Percentiles rank a stretch among this genome's conserved stretches.
Evolutionary conservation across 2,113 vertebrate species (phyloP).

Genomic region (Marmota monax): DNA sequence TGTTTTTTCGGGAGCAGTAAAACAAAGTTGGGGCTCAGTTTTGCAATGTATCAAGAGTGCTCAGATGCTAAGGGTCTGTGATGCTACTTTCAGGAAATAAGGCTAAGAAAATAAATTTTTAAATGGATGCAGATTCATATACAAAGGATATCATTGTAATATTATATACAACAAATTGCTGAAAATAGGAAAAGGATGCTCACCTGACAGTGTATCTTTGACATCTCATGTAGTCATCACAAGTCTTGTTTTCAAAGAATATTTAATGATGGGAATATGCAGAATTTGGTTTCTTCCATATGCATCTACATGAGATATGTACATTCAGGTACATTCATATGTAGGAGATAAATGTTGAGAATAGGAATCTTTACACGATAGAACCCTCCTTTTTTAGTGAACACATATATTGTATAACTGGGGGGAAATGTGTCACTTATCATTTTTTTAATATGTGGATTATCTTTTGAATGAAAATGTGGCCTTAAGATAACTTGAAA

Average conservation of each 20-base stretch:
- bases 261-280: neutral
- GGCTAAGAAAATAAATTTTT: neutral
- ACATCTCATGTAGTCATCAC: fast-evolving
- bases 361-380: neutral
- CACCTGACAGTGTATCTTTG: neutral
- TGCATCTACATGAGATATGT: neutral
- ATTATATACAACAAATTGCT: neutral
- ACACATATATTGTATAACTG: neutral
- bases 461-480: neutral
- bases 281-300: neutral
- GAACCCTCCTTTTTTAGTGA: neutral
- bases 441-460: neutral
- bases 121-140: neutral
- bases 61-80: neutral
- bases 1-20: neutral
- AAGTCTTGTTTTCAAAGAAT: neutral
- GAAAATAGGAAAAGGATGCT: neutral
- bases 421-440: neutral
- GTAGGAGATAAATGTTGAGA: neutral
- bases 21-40: fast-evolving
- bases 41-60: fast-evolving
- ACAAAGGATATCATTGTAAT: neutral
- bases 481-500: neutral
- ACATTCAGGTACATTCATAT: neutral
- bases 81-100: neutral